phyloP scores from a whole-genome alignment of 1,140 invertebrate genomes.

The Solenopsis fugax region DNA sequence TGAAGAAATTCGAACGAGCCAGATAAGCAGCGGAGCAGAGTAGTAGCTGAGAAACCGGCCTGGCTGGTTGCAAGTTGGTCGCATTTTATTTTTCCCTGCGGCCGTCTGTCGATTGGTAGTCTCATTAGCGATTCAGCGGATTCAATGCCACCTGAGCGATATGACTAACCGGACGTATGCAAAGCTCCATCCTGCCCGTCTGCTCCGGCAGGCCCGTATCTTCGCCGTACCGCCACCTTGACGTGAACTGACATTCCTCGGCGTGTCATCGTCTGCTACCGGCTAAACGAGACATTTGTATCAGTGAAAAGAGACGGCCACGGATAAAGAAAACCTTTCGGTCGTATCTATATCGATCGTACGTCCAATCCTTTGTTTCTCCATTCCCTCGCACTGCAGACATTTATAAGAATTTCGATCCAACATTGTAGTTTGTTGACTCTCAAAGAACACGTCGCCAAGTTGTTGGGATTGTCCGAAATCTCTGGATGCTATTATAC shows the following conservation, averaged over 20 bases:
- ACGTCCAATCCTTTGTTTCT: constrained; percentile 17
- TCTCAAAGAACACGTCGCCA: neutral
- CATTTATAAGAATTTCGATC: neutral
- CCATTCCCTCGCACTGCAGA: neutral
- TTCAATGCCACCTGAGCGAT: constrained; percentile 72
- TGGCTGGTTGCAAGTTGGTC: constrained; percentile 65
- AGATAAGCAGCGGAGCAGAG: constrained; percentile 22
- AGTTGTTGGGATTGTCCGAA: neutral
- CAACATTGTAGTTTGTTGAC: neutral
- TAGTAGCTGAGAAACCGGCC: constrained; percentile 64
- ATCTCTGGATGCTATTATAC: neutral
- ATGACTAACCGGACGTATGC: constrained; percentile 70
- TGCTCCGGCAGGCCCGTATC: constrained; percentile 19
- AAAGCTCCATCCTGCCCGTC: constrained; percentile 63
- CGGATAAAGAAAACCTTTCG: constrained; percentile 26
- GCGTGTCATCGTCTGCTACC: constrained; percentile 59
- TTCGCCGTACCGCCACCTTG: constrained; percentile 51
- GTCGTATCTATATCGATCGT: neutral
- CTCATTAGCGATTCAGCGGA: constrained; percentile 74
- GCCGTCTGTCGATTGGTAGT: constrained; percentile 69
- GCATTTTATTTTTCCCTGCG: constrained; percentile 3
- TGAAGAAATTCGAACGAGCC: constrained; percentile 34
- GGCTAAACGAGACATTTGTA: constrained; percentile 30
- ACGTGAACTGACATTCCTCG: constrained; percentile 56
- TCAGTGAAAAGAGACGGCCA: constrained; percentile 29